These are phyloP conservation scores for Tenthredo distinguenda DNA, from an alignment of 2,888 invertebrate species.

Conservation along the genomic window DNA sequence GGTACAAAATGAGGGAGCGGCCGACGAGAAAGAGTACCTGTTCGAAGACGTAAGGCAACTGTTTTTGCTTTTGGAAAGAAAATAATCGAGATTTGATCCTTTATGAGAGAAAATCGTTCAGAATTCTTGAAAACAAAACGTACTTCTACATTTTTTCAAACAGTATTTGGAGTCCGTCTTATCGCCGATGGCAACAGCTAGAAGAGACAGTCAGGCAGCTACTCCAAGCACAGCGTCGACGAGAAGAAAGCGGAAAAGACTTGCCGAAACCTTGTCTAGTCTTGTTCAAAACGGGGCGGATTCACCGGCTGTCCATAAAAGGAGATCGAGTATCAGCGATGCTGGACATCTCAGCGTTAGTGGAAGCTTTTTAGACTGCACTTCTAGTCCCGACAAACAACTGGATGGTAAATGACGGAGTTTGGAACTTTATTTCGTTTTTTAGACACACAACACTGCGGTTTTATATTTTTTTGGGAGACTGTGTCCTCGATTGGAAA, in stretches of 20 bases:
- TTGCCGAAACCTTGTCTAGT: constrained; percentile 83
- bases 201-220: constrained; percentile 81
- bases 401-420: constrained; percentile 69
- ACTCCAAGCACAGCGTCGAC: constrained; percentile 79
- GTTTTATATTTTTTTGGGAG: neutral
- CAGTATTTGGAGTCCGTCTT: constrained; percentile 80
- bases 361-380: constrained; percentile 93
- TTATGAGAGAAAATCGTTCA: neutral
- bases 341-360: constrained; percentile 91
- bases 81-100: neutral
- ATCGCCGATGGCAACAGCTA: constrained; percentile 77
- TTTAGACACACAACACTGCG: constrained; percentile 51
- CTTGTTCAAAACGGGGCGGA: constrained; percentile 79
- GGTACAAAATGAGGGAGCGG: constrained; percentile 96
- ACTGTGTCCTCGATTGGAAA: neutral
- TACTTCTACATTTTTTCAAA: constrained; percentile 50
- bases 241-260: constrained; percentile 90
- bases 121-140: neutral
- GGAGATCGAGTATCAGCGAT: constrained; percentile 93
- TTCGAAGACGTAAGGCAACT: constrained; percentile 88
- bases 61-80: neutral
- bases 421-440: constrained; percentile 57
- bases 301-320: constrained; percentile 84
- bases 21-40: constrained; percentile 93
- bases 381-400: constrained; percentile 88